Evolutionary conservation across 92 coral and sea anemone species (phyloP), one percentile per base, ranked within the genome.

Genomic region (Diadumene lineata): DNA sequence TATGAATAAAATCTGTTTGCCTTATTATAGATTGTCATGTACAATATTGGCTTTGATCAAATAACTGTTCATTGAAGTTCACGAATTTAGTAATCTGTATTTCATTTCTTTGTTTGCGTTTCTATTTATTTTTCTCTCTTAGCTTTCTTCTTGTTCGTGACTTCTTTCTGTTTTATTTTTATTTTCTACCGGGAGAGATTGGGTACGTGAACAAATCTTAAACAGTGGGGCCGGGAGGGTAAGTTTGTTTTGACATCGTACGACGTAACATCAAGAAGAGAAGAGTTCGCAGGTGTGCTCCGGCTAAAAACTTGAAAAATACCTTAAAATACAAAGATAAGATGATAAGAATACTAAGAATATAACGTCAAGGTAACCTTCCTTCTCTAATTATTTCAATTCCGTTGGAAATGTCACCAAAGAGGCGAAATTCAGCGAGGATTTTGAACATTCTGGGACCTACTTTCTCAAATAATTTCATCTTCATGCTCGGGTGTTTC

Each of bases 231-330:
- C 66, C 33, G 65, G 77, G 77, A 4, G 48, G 13, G 66, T 70
- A 13, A 28, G 1, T 29, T 22, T 31, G 73, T 32, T 32, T 72
- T 57, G 66, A 56, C 28, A 24, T 70, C 32, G 26, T 19, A 28
- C 68, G 64, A 62, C 11, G 56, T 65, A 38, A 38, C 48, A 13
- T 56, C 77, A 66, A 72, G 56, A n/a, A 55, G 22, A 17, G 51
- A 69, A 69, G 75, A 55, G 19, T 50, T 43, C 66, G 77, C 77
- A 72, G 77, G 77, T 72, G 77, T 55, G 56, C 66, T 2, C 55
- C n/a, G 1, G 38, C 19, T 23, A 25, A 66, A 57, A 56, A 56
- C 67, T 19, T 8, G 56, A 72, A 56, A 57, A 22, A 25, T 26
- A 51, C 31, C 43, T 32, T 13, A 72, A 72, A 56, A 56, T 72